Percentiles rank a stretch among this genome's conserved stretches.
Evolutionary conservation across 2,888 invertebrate species (phyloP).

Genomic region (Lottia gigantea): DNA sequence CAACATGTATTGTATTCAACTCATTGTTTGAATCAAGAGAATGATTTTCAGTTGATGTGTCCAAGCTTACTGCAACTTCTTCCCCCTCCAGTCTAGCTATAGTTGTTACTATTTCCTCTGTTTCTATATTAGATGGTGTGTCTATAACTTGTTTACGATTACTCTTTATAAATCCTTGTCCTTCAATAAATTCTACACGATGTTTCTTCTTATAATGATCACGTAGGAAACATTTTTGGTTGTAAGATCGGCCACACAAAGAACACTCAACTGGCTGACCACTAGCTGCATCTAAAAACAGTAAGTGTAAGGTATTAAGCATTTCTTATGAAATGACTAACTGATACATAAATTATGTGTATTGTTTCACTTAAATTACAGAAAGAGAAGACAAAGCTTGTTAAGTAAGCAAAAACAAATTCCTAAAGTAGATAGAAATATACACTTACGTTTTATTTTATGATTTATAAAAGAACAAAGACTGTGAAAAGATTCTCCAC

Average conservation of each 20-base stretch:
- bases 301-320: background rate
- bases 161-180: background rate
- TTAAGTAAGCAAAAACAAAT: too few species aligned
- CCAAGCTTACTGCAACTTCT: background rate
- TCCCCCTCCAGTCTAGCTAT: background rate
- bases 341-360: too few species aligned
- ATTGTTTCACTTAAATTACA: too few species aligned
- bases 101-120: background rate
- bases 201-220: slow-evolving; percentile 48
- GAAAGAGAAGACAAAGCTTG: too few species aligned
- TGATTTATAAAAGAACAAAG: slow-evolving; percentile 40
- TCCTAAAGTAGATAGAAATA: too few species aligned
- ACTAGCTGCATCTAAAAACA: slow-evolving; percentile 35
- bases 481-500: slow-evolving; percentile 26
- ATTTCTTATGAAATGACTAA: too few species aligned
- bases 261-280: slow-evolving; percentile 38
- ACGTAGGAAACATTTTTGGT: slow-evolving; percentile 35
- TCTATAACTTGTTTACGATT: background rate
- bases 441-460: slow-evolving; percentile 37
- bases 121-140: slow-evolving; percentile 14
- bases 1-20: slow-evolving; percentile 14
- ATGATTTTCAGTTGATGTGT: background rate
- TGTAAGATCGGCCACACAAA: slow-evolving; percentile 42
- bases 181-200: slow-evolving; percentile 25
- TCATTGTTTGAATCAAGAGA: background rate